Base-by-base conservation (phyloP, 2,888 invertebrate species). In the Schizotus pectinicornis region DNA sequence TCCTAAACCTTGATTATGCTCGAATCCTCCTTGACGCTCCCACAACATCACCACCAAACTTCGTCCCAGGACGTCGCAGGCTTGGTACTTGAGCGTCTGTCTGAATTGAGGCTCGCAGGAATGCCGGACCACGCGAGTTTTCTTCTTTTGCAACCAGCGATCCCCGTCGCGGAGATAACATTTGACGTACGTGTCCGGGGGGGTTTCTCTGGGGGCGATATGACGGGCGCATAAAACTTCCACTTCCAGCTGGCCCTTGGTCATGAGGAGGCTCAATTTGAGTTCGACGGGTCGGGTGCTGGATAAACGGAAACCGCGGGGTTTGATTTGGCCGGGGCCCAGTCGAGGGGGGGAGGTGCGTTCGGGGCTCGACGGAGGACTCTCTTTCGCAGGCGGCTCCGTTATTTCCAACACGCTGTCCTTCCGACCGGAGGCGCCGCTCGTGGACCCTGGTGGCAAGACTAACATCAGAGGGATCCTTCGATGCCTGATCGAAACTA, bases 171-270 rank as follows among this genome's bases (percentile, higher is more conserved):
- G 88, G 58, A 95, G 83, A 77, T 95, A 95, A 65, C 94, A 95
- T 81, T 96, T 95, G 50, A 95, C 94, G 81, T 96, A 96, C 12
- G 95, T 95, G 77, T 96, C 95, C 76, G 88, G 84, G 67, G 88
- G 87, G 48, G 88, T 88, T 71, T 90, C 90, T 53, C 87, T 86
- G 13, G 84, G 83, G 46, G 86, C 83, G 61, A 92, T 87, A 67
- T 87, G 88, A 65, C 87, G 82, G 1, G 89, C 92, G 67, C 86
- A 86, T 55, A 90, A 35, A 39, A 92, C 86, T 83, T 95, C 95
- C 14, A 96, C 91, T 79, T 95, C 95, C 59, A 96, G 85, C 70
- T 92, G 92, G 70, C 95, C 95, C 81, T 95, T 95, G 74, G 92
- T 89, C 84, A 95, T 91, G 73, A 91, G 86, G 71, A 96, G 88